Evolutionary conservation across 1,140 invertebrate species (phyloP).

Genomic region (Micrasema longulum): DNA sequence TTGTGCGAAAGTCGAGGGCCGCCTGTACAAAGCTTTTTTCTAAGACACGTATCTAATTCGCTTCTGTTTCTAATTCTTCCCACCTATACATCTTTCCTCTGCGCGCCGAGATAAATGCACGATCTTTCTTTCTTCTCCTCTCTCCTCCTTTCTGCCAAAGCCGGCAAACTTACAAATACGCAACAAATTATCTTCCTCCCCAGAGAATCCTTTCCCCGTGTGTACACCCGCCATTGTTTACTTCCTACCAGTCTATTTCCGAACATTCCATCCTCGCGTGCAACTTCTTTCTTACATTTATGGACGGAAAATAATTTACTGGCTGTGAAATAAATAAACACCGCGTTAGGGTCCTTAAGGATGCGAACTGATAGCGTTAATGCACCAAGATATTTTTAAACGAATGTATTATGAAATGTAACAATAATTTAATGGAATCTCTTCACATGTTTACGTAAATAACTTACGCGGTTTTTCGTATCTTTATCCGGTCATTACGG

Average conservation of each 20-base stretch:
- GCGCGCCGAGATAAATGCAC: constrained; percentile 23
- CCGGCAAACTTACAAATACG: constrained; percentile 27
- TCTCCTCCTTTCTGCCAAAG: not conserved
- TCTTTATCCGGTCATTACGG: too few species aligned
- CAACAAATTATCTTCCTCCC: constrained; percentile 33
- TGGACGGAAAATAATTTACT: constrained; percentile 8
- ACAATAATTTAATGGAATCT: too few species aligned
- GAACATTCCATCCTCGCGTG: constrained; percentile 5
- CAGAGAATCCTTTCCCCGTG: constrained; percentile 7
- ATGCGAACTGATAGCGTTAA: too few species aligned
- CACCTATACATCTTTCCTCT: constrained; percentile 11
- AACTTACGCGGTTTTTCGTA: too few species aligned
- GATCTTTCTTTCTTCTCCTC: constrained; percentile 12
- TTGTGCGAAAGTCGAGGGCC: too few species aligned
- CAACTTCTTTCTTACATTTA: not conserved
- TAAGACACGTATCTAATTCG: not conserved
- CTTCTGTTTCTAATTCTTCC: not conserved
- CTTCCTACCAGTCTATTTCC: constrained; percentile 15
- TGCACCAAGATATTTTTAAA: too few species aligned
- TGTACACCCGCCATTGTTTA: not conserved
- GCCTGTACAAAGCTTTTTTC: too few species aligned
- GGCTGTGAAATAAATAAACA: constrained; percentile 20
- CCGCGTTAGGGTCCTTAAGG: not conserved
- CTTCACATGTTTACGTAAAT: too few species aligned
- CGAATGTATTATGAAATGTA: too few species aligned